phyloP scores from a whole-genome alignment of 2,888 invertebrate genomes.

The Acrobasis consociella region DNA sequence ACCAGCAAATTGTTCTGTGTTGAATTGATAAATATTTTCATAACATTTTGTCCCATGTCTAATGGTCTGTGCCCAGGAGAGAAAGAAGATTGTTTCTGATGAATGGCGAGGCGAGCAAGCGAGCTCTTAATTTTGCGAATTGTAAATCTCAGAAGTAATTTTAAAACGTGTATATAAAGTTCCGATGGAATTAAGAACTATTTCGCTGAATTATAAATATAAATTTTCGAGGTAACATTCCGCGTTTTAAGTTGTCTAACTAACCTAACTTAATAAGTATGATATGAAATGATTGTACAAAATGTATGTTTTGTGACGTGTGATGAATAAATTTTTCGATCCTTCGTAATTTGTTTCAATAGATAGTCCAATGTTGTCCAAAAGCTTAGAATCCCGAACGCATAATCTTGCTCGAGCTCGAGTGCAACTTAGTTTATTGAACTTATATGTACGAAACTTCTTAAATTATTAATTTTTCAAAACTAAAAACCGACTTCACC shows the following conservation, averaged over 20 bases:
- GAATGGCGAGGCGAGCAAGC: background rate
- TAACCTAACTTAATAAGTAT: conserved; percentile 47
- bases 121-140: background rate
- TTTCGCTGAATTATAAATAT: conserved; percentile 7
- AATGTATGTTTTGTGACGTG: conserved; percentile 73
- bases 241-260: conserved; percentile 44
- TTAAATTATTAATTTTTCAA: too few relatives aligned
- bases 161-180: conserved; percentile 4
- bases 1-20: too few relatives aligned
- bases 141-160: background rate
- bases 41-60: too few relatives aligned
- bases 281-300: conserved; percentile 69
- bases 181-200: background rate
- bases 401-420: too few relatives aligned
- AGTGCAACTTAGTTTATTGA: too few relatives aligned
- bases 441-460: too few relatives aligned
- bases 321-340: conserved; percentile 73
- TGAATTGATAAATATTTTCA: too few relatives aligned
- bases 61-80: too few relatives aligned
- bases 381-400: background rate
- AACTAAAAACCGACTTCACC: too few relatives aligned
- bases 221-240: conserved; percentile 35
- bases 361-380: conserved; percentile 25
- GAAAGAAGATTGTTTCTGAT: too few relatives aligned
- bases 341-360: conserved; percentile 39